Percentiles rank a stretch among this genome's conserved stretches.
phyloP scores from a whole-genome alignment of 2,888 invertebrate species.

The Orchesella flavescens region DNA sequence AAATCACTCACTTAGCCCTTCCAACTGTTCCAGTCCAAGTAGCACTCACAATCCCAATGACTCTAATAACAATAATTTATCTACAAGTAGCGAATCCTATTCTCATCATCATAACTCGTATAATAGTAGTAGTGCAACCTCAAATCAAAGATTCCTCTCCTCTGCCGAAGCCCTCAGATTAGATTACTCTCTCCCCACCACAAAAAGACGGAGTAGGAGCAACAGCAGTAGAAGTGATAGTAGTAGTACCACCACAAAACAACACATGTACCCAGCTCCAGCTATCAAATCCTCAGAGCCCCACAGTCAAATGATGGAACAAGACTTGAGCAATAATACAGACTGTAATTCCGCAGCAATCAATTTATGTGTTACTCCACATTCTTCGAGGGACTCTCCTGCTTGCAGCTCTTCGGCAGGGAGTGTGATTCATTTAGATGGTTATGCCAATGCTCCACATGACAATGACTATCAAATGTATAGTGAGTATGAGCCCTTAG shows the following conservation, averaged over 20 bases:
- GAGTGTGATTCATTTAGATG: constrained; percentile 60
- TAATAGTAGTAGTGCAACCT: background rate
- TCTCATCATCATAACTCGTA: constrained; percentile 42
- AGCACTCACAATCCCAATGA: constrained; percentile 64
- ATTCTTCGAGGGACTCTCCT: constrained; percentile 59
- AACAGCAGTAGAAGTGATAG: constrained; percentile 62
- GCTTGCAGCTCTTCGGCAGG: constrained; percentile 62
- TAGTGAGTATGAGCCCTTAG: constrained; percentile 65
- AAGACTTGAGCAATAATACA: constrained; percentile 48
- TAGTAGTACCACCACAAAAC: constrained; percentile 31
- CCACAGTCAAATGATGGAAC: constrained; percentile 56
- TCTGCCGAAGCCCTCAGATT: constrained; percentile 53
- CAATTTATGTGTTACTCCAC: constrained; percentile 57
- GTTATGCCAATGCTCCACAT: constrained; percentile 40
- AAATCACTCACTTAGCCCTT: constrained; percentile 56
- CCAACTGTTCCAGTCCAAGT: constrained; percentile 60
- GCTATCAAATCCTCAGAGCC: constrained; percentile 31
- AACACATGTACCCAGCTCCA: constrained; percentile 29
- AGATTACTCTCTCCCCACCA: constrained; percentile 45
- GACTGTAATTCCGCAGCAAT: constrained; percentile 56
- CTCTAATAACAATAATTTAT: constrained; percentile 59
- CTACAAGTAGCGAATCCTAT: constrained; percentile 51
- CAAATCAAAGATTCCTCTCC: constrained; percentile 47
- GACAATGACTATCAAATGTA: constrained; percentile 65
- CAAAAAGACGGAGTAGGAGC: constrained; percentile 50